Base-by-base conservation (phyloP, 2,797 vertebrate genomes). In the Tangara arthus region DNA sequence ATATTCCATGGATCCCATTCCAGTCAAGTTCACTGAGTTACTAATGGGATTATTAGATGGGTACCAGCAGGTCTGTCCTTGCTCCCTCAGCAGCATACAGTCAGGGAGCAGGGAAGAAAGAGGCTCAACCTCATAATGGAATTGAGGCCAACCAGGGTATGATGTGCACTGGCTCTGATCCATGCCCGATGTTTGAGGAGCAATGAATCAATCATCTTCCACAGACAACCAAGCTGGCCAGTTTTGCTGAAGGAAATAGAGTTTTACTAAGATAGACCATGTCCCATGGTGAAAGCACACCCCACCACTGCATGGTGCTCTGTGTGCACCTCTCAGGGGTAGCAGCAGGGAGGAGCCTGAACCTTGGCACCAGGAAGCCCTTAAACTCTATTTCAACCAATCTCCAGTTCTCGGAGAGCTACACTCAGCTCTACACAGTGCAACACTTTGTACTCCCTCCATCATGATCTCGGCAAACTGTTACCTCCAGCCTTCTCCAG, bases 171-270 rank as follows among this genome's bases (percentile, higher is more conserved):
- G 55, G 35, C 61, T 79, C 53, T 66, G 60, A 66, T 18, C 57
- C 37, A 37, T 0, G 1, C 6, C 18, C 1, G 0, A 11, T 10
- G 8, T 56, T 6, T 68, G 46, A 88, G 28, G 37, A 69, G 46
- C 2, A 3, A 32, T 39, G 15, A 76, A 37, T 61, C 71, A 76
- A 35, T 30, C 39, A 39, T 6, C 26, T 34, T 44, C 56, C 32
- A 47, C 0, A n/a, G 34, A 50, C 9, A 61, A 56, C 12, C 22
- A 64, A 59, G 39, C 46, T 42, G 24, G 27, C 42, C 50, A 79
- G 50, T 68, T 78, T 59, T 64, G 56, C 44, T 49, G n/a, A 82
- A 82, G 42, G 26, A 77, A 80, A 44, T 12, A 39, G 15, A 76
- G 17, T 55, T 86, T 81, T 53, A 53, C 41, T 12, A n/a, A 91